Evolutionary conservation across 2,888 invertebrate genomes (phyloP), one percentile per base, ranked within the genome.

Genomic region (Macropis europaea): DNA sequence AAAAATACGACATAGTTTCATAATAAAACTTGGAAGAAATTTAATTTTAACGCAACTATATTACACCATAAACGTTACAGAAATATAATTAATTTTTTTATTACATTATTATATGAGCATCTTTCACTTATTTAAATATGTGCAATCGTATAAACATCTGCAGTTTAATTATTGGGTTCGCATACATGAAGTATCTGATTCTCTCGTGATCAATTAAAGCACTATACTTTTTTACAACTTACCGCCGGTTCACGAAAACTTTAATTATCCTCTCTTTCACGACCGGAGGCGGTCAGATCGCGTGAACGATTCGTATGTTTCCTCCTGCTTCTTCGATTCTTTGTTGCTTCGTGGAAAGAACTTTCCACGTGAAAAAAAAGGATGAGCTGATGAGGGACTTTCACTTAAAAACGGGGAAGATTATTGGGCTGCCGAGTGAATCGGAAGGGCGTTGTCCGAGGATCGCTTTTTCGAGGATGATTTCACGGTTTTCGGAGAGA

Each of bases 191-290:
- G n/a, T n/a, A n/a, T n/a, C n/a, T n/a, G n/a, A n/a, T n/a, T n/a
- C n/a, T n/a, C n/a, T n/a, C n/a, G n/a, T n/a, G n/a, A n/a, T n/a
- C n/a, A n/a, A n/a, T n/a, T n/a, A n/a, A n/a, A n/a, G n/a, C n/a
- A n/a, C n/a, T n/a, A n/a, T n/a, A n/a, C n/a, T n/a, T n/a, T n/a
- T n/a, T n/a, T n/a, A n/a, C n/a, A n/a, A n/a, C n/a, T n/a, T n/a
- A n/a, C n/a, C 66, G 1, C 32, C 47, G 38, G 19, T 53, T 63
- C 61, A 43, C 52, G 61, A 42, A 61, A 43, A 57, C 62, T 73
- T 77, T 75, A 79, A 74, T 75, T 69, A 75, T 47, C 62, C 48
- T 11, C 22, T 38, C 52, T 34, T 36, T 40, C 38, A 11, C 19
- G 43, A 6, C 11, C 17, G 19, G 26, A 13, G 17, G 11, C 11